These are phyloP conservation scores for Bombus ignitus DNA, from an alignment of 1,140 invertebrate species.

Conservation along the genomic window DNA sequence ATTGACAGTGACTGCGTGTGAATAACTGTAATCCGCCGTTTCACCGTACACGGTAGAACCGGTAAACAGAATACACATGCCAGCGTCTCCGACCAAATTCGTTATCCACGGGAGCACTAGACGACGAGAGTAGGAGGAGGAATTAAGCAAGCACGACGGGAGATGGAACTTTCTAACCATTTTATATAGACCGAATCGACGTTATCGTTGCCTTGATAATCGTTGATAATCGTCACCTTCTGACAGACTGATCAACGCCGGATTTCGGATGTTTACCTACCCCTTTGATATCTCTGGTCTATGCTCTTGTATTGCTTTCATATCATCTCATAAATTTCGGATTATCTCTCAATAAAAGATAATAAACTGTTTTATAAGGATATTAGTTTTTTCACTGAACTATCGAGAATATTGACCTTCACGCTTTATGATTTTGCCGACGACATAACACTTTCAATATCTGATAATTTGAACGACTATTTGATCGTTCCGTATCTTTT, in stretches of 20 bases:
- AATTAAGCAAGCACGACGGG: conserved; percentile 9
- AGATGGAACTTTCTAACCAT: conserved; percentile 38
- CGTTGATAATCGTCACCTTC: not conserved
- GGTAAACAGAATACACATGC: conserved; percentile 62
- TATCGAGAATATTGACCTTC: not conserved
- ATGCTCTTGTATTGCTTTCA: not conserved
- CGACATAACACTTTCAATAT: not conserved
- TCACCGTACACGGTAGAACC: conserved; percentile 66
- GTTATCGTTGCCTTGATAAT: not conserved
- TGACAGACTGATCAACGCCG: not conserved
- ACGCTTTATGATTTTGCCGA: not conserved
- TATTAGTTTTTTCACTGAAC: not conserved
- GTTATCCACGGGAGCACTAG: not conserved
- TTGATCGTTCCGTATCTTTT: too few species aligned
- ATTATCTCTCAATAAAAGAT: not conserved
- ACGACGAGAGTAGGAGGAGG: not conserved
- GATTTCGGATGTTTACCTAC: not conserved
- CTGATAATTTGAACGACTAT: not conserved
- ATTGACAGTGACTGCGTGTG: conserved; percentile 75
- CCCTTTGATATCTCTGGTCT: not conserved
- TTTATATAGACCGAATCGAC: not conserved
- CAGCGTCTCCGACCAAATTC: conserved; percentile 43
- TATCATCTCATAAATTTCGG: not conserved
- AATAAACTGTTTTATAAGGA: not conserved
- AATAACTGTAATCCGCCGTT: conserved; percentile 80